A percentile compares a stretch with the other conserved stretches of the same genome.
Conservation (phyloP, 2,113 vertebrate species). For the Ctenodactylus gundi region DNA sequence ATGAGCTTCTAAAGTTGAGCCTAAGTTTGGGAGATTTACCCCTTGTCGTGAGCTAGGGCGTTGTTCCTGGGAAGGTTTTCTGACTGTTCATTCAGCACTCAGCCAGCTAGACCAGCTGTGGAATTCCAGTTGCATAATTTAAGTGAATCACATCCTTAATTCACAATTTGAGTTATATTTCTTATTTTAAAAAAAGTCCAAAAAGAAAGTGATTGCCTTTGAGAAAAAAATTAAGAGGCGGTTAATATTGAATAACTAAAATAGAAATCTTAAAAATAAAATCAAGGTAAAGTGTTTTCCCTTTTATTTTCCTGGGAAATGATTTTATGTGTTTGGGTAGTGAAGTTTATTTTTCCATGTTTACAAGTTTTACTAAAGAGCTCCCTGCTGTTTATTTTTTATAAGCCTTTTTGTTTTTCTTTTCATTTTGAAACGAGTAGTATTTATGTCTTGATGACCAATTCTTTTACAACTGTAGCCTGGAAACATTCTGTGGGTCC, state of each 20-base stretch:
- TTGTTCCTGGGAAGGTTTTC: conserved; percentile 79
- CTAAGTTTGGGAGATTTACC: conserved; percentile 81
- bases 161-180: conserved; percentile 73
- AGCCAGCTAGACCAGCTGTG: conserved; percentile 81
- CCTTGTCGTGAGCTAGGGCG: conserved; percentile 59
- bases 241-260: conserved; percentile 21
- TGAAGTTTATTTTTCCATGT: conserved; percentile 70
- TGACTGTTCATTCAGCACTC: conserved; percentile 61
- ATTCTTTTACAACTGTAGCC: not conserved
- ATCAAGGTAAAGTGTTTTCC: conserved; percentile 55
- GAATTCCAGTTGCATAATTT: conserved; percentile 85
- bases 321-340: conserved; percentile 62
- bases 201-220: conserved; percentile 53
- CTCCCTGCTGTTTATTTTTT: conserved; percentile 20
- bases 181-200: conserved; percentile 63
- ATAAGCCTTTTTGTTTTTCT: conserved; percentile 39
- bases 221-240: not conserved
- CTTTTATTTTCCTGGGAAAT: conserved; percentile 40
- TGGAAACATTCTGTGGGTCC: conserved; percentile 38
- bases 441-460: conserved; percentile 42
- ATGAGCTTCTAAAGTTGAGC: conserved; percentile 82
- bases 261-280: conserved; percentile 40
- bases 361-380: conserved; percentile 63
- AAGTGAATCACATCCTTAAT: conserved; percentile 78
- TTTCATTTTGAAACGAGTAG: conserved; percentile 56